These are phyloP conservation scores for Pseudochaenichthys georgianus DNA, from an alignment of 2,797 vertebrate genomes.

Conservation along the genomic window DNA sequence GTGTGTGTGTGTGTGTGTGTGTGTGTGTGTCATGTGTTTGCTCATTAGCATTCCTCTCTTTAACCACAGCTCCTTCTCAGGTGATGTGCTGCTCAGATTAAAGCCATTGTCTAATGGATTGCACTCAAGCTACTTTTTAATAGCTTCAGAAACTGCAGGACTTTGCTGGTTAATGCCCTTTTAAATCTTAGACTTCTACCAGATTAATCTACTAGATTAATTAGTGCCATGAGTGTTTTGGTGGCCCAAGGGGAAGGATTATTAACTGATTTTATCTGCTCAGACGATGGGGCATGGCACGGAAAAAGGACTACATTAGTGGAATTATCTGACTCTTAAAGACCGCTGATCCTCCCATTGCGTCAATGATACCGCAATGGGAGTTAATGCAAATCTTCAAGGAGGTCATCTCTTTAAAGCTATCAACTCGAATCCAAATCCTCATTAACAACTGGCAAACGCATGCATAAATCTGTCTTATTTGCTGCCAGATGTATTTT, in stretches of 20 bases:
- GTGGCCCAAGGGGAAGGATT: background rate
- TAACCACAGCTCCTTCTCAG: slow-evolving; percentile 20
- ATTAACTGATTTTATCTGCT: background rate
- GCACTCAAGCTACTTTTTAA: slow-evolving; percentile 18
- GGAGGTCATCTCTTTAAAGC: slow-evolving; percentile 1
- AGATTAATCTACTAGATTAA: background rate
- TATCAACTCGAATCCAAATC: slow-evolving; percentile 5
- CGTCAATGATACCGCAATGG: background rate
- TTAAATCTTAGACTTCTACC: background rate
- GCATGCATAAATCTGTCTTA: background rate
- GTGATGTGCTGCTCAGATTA: slow-evolving; percentile 33
- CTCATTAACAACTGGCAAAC: slow-evolving; percentile 16
- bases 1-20: background rate
- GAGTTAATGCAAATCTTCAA: background rate
- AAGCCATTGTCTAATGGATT: slow-evolving; percentile 34
- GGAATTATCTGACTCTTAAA: slow-evolving; percentile 8
- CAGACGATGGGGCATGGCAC: background rate
- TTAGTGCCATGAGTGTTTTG: background rate
- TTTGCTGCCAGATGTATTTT: slow-evolving; percentile 31
- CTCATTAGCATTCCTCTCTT: slow-evolving; percentile 36
- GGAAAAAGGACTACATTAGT: slow-evolving; percentile 4
- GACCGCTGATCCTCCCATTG: slow-evolving; percentile 9
- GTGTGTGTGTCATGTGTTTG: slow-evolving; percentile 25
- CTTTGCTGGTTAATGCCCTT: background rate
- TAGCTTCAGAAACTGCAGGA: slow-evolving; percentile 1